Percentiles rank a stretch among this genome's conserved stretches.
phyloP scores from a whole-genome alignment of 2,113 vertebrate species.

The Scartelaos histophorus region DNA sequence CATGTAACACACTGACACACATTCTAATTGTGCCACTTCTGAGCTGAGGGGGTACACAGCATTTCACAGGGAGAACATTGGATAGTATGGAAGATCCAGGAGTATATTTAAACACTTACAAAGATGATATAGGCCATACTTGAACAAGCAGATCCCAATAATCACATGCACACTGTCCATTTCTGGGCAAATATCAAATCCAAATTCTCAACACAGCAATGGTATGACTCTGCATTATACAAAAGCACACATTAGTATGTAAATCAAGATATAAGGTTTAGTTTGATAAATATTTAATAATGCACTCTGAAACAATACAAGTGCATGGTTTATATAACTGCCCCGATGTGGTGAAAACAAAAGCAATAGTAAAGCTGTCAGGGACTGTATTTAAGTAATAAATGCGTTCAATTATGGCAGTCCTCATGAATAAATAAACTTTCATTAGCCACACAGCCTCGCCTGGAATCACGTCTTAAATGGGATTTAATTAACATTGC shows the following conservation, averaged over 20 bases:
- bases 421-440: slow-evolving; percentile 54
- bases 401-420: slow-evolving; percentile 37
- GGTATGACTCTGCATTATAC: slow-evolving; percentile 7
- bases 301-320: not conserved
- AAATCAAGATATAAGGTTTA: not conserved
- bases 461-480: slow-evolving; percentile 15
- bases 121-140: not conserved
- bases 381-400: slow-evolving; percentile 20
- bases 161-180: not conserved
- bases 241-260: not conserved
- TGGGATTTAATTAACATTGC: slow-evolving; percentile 18
- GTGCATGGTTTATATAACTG: not conserved
- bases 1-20: slow-evolving; percentile 51
- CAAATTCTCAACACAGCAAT: not conserved
- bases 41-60: not conserved
- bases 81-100: not conserved
- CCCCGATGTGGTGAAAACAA: not conserved
- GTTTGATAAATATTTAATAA: slow-evolving; percentile 4
- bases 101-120: not conserved
- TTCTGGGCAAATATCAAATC: not conserved
- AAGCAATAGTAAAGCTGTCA: slow-evolving; percentile 15
- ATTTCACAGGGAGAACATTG: slow-evolving; percentile 4
- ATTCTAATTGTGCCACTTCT: slow-evolving; percentile 24
- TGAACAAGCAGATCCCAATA: slow-evolving; percentile 7
- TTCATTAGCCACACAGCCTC: slow-evolving; percentile 26